Conservation (phyloP, 2,797 vertebrate species). For the Heterohyrax brucei region DNA sequence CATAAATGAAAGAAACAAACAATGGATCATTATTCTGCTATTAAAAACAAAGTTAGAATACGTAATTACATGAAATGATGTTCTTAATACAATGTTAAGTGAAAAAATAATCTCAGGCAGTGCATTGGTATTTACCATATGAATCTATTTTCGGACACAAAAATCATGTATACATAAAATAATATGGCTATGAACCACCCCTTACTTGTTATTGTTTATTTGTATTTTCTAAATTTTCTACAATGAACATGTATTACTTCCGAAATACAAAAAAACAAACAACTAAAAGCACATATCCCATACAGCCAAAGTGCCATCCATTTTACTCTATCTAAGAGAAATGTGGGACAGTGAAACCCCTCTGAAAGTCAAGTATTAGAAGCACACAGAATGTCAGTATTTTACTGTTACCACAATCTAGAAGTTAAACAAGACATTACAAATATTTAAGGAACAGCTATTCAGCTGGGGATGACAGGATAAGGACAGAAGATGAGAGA, state of each 20-base stretch:
- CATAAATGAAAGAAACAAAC: neutral
- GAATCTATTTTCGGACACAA: conserved; percentile 2
- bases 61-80: neutral
- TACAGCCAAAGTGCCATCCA: accelerated
- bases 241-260: neutral
- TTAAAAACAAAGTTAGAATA: neutral
- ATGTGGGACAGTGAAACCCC: too few relatives aligned
- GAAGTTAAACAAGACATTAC: neutral
- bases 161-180: neutral
- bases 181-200: neutral
- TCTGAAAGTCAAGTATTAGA: neutral
- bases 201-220: neutral
- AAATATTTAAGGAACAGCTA: conserved; percentile 10
- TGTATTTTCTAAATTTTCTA: neutral
- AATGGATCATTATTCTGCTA: neutral
- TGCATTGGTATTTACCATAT: accelerated
- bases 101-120: neutral
- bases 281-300: neutral
- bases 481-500: conserved; percentile 72
- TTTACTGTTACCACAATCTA: neutral
- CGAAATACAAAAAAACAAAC: neutral
- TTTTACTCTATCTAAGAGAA: neutral
- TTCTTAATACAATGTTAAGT: accelerated
- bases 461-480: conserved; percentile 65
- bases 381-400: neutral